A percentile compares a stretch with the other conserved stretches of the same genome.
Evolutionary conservation across 1,140 invertebrate species (phyloP).

Genomic region (Trinorchestia longiramus): DNA sequence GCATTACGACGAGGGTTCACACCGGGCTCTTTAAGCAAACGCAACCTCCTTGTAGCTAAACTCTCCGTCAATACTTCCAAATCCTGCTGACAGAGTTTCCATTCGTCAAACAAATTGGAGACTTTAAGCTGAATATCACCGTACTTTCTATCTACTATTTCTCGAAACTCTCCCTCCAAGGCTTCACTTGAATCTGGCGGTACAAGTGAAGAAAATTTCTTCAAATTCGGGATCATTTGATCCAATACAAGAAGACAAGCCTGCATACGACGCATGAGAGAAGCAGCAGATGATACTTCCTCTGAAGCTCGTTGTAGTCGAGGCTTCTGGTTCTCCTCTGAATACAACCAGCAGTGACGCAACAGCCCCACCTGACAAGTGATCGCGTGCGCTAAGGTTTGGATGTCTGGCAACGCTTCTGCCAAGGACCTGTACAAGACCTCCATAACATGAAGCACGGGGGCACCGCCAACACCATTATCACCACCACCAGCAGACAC

Average conservation of each 20-base stretch:
- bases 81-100: slow-evolving; percentile 17
- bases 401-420: neutral
- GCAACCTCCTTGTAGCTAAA: neutral
- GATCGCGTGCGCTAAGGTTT: neutral
- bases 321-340: neutral
- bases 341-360: slow-evolving; percentile 9
- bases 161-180: neutral
- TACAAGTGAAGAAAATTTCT: neutral
- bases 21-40: neutral
- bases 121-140: neutral
- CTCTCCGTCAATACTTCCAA: neutral
- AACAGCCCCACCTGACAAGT: neutral
- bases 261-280: neutral
- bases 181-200: neutral
- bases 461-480: too few species aligned
- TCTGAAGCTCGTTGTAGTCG: neutral
- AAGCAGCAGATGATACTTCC: neutral
- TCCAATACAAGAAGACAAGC: neutral
- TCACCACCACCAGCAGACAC: neutral
- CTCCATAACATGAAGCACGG: neutral
- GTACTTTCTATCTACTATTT: neutral
- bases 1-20: neutral
- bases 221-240: neutral
- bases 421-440: neutral
- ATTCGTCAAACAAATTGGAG: neutral